A percentile compares a stretch with the other conserved stretches of the same genome.
Evolutionary conservation across 1,140 invertebrate genomes (phyloP).

Genomic region (Platorchestia sp.): DNA sequence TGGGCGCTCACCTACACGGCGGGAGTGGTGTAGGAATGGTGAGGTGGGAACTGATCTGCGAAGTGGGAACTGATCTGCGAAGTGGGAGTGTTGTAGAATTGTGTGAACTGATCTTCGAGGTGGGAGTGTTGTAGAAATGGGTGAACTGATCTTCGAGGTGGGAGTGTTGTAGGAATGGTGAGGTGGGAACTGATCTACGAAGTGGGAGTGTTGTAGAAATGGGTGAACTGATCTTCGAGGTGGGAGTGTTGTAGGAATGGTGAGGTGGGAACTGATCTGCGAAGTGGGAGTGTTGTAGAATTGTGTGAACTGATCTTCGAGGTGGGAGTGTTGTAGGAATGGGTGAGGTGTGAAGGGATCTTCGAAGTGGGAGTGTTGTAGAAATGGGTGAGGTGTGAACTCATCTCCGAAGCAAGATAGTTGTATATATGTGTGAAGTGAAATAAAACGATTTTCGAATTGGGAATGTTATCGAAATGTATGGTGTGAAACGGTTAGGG

Average conservation of each 20-base stretch:
- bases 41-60: background rate
- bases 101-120: background rate
- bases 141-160: background rate
- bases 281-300: background rate
- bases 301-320: background rate
- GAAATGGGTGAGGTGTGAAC: too few species aligned
- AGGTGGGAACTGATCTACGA: background rate
- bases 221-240: background rate
- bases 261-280: background rate
- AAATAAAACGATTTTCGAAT: too few species aligned
- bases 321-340: background rate
- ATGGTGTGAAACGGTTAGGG: too few species aligned
- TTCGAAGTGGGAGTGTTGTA: background rate
- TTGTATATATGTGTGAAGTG: too few species aligned
- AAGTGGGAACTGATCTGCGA: background rate
- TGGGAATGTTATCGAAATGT: too few species aligned
- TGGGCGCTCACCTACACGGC: background rate
- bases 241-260: background rate
- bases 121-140: too few species aligned
- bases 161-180: background rate
- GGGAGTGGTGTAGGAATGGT: background rate
- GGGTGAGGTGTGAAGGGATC: background rate
- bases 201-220: background rate
- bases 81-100: background rate
- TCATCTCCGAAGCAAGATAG: too few species aligned